Evolutionary conservation across 92 coral and sea anemone species (phyloP).

Genomic region (Epizoanthus scotinus): DNA sequence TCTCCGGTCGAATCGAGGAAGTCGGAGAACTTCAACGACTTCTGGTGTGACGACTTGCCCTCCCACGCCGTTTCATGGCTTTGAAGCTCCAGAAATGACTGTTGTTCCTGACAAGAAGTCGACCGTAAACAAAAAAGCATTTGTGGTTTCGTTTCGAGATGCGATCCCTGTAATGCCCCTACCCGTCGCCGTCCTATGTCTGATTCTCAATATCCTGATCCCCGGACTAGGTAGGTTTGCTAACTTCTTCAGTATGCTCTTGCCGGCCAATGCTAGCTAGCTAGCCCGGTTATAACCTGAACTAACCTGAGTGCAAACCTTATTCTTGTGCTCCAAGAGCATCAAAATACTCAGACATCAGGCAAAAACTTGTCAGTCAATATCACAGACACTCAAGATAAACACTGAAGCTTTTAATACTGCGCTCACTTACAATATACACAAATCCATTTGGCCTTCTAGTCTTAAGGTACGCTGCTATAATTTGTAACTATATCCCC

Average conservation of each 20-base stretch:
- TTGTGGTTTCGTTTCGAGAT: slow-evolving; percentile 33
- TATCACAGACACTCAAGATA: background rate
- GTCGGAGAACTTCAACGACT: slow-evolving; percentile 16
- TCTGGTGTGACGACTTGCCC: slow-evolving; percentile 38
- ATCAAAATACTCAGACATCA: background rate
- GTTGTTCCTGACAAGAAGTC: slow-evolving; percentile 57
- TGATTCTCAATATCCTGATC: slow-evolving; percentile 70
- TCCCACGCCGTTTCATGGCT: slow-evolving; percentile 73
- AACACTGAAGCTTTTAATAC: background rate
- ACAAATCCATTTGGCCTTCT: background rate
- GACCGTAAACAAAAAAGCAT: slow-evolving; percentile 19
- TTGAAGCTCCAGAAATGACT: slow-evolving; percentile 80
- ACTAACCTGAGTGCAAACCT: background rate
- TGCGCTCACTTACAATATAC: background rate
- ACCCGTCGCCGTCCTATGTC: slow-evolving; percentile 84
- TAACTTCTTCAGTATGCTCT: background rate
- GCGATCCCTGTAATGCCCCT: slow-evolving; percentile 82
- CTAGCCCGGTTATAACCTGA: background rate
- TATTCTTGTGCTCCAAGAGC: background rate
- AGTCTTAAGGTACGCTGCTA: background rate
- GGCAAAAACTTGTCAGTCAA: background rate
- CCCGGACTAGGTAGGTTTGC: slow-evolving; percentile 86
- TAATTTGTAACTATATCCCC: background rate
- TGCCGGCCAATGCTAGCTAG: background rate
- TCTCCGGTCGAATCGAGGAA: slow-evolving; percentile 4